Conservation (phyloP, 2,113 vertebrate species). For the Pelodiscus sinensis region DNA sequence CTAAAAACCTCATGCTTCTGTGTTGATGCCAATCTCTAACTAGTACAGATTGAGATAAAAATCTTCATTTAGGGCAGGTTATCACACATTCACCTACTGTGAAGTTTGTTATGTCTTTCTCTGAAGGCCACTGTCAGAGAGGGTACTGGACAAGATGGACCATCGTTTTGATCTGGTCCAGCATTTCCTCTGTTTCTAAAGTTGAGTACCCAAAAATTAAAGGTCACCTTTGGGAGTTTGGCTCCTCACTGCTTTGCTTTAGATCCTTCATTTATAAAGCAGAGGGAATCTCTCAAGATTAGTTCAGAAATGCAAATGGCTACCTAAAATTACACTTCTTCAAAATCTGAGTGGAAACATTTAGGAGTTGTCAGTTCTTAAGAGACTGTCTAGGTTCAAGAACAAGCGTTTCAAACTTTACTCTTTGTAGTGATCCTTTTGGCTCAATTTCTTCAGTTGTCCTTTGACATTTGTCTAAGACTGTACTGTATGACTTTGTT, state of each 20-base stretch:
- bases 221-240: not conserved
- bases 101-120: not conserved
- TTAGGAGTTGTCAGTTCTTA: not conserved
- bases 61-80: not conserved
- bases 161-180: not conserved
- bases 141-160: not conserved
- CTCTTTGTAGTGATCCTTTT: slow-evolving; percentile 63
- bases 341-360: not conserved
- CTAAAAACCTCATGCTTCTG: not conserved
- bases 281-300: not conserved
- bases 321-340: not conserved
- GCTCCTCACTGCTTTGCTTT: not conserved
- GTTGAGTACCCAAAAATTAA: not conserved
- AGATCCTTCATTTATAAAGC: not conserved
- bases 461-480: slow-evolving; percentile 78
- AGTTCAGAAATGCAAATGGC: not conserved
- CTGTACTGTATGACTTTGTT: slow-evolving; percentile 83
- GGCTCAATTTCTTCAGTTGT: slow-evolving; percentile 61
- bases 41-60: not conserved
- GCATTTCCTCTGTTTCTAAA: not conserved
- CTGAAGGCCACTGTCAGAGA: not conserved
- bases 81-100: not conserved
- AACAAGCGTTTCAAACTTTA: slow-evolving; percentile 12
- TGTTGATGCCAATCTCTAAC: not conserved
- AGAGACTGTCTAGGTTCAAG: not conserved